Evolutionary conservation across 2,113 vertebrate genomes (phyloP).

Genomic region (Pandion haliaetus): DNA sequence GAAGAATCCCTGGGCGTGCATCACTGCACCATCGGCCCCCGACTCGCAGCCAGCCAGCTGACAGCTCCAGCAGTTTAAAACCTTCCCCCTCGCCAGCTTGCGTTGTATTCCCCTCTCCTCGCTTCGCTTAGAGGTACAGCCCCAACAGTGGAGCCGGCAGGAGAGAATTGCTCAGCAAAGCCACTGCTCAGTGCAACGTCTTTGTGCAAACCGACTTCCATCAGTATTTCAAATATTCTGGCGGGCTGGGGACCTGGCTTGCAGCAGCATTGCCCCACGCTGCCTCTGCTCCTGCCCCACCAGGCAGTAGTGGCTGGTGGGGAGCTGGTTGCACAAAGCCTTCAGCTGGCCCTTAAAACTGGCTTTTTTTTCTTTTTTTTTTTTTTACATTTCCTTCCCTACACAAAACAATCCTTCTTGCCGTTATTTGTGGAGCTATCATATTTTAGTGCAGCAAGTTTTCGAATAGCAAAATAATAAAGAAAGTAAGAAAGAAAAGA

Average conservation of each 20-base stretch:
- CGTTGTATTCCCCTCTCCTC: not conserved
- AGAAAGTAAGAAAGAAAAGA: not conserved
- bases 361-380: not conserved
- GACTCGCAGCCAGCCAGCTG: rapidly evolving
- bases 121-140: not conserved
- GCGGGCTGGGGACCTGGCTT: not conserved
- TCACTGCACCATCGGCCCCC: not conserved
- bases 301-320: not conserved
- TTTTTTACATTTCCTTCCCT: not conserved
- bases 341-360: not conserved
- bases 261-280: rapidly evolving
- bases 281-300: not conserved
- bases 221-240: not conserved
- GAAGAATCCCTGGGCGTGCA: not conserved
- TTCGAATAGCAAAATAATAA: not conserved
- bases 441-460: not conserved
- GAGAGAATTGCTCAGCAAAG: not conserved
- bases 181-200: rapidly evolving
- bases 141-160: not conserved
- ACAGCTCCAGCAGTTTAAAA: not conserved
- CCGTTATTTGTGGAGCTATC: not conserved
- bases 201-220: not conserved
- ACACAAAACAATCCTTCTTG: not conserved
- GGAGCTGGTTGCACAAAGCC: not conserved
- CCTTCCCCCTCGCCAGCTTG: not conserved